phyloP scores from a whole-genome alignment of 2,113 vertebrate species.

The Fregata magnificens region DNA sequence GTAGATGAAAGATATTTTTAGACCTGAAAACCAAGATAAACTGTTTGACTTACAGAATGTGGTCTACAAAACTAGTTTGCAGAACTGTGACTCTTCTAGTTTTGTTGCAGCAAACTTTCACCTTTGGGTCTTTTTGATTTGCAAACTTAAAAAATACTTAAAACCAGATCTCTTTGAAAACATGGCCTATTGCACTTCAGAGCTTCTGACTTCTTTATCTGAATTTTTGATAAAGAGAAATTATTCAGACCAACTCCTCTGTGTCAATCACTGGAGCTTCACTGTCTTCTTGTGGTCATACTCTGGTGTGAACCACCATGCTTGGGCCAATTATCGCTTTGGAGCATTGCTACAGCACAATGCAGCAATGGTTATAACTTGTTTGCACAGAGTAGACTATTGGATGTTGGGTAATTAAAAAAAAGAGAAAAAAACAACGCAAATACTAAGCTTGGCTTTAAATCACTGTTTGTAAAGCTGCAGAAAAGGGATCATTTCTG shows the following conservation, averaged over 20 bases:
- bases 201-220: not conserved
- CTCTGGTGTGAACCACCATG: not conserved
- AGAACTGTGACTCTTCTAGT: not conserved
- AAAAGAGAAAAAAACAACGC: rapidly evolving
- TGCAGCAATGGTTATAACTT: not conserved
- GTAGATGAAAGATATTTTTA: not conserved
- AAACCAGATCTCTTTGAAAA: not conserved
- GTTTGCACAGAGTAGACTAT: not conserved
- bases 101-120: not conserved
- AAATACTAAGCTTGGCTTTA: not conserved
- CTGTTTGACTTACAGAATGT: not conserved
- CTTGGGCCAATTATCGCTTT: not conserved
- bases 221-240: not conserved
- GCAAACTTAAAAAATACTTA: not conserved
- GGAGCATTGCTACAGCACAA: not conserved
- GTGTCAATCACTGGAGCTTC: not conserved
- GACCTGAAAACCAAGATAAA: not conserved
- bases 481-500: not conserved
- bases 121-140: not conserved
- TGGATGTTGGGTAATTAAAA: not conserved
- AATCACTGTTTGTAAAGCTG: not conserved
- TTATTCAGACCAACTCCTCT: not conserved
- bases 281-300: not conserved
- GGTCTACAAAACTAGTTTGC: not conserved
- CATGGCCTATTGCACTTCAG: not conserved